Conservation (phyloP, 2,797 vertebrate genomes). For the Smutsia temminckii region DNA sequence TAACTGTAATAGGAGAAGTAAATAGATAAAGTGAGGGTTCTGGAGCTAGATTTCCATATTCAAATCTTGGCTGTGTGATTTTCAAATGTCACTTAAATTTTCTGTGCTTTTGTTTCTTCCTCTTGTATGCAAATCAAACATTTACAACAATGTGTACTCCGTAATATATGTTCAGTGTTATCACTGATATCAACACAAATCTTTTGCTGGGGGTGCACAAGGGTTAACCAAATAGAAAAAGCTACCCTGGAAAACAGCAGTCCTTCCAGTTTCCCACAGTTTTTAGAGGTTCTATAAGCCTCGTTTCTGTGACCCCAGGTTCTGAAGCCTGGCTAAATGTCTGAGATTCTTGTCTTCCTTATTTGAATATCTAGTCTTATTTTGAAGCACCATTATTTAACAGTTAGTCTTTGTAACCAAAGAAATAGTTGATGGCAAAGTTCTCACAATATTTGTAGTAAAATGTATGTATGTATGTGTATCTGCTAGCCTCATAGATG, state of each 20-base stretch:
- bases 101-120: not conserved
- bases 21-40: not conserved
- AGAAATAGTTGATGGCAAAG: not conserved
- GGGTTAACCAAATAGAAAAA: not conserved
- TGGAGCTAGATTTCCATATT: not conserved
- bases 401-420: not conserved
- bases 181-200: not conserved
- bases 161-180: not conserved
- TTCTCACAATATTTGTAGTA: not conserved
- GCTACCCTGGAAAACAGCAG: not conserved
- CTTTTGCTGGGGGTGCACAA: not conserved
- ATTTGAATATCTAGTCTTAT: not conserved
- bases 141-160: not conserved
- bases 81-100: not conserved
- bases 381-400: not conserved
- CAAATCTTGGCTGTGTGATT: not conserved
- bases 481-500: not conserved
- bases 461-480: not conserved
- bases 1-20: not conserved
- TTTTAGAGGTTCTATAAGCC: not conserved
- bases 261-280: not conserved
- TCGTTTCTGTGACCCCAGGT: not conserved
- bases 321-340: not conserved
- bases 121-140: not conserved
- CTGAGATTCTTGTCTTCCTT: not conserved